Conservation (phyloP, 2,797 vertebrate species). For the Otus scops region DNA sequence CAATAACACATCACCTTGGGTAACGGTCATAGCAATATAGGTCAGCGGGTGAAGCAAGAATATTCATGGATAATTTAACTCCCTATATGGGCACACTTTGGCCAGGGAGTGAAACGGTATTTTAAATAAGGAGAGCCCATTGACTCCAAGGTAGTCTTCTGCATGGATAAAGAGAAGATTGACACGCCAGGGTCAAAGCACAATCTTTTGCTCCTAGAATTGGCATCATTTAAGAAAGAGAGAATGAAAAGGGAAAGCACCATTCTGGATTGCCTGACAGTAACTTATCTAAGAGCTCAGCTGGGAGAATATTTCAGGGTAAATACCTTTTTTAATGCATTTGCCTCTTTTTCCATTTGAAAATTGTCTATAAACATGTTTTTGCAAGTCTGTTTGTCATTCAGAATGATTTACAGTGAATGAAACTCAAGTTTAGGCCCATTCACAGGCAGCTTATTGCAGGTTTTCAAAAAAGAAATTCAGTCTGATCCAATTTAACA, state of each 20-base stretch:
- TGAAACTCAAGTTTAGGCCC: conserved; percentile 12
- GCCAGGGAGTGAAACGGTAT: not conserved
- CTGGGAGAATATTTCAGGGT: conserved; percentile 19
- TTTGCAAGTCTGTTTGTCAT: conserved; percentile 28
- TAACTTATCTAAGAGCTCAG: conserved; percentile 9
- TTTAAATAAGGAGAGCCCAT: not conserved
- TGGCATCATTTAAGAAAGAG: not conserved
- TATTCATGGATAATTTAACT: conserved; percentile 2
- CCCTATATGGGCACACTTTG: not conserved
- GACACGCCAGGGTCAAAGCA: conserved; percentile 21
- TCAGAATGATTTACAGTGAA: conserved; percentile 26
- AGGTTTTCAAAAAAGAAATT: conserved; percentile 21
- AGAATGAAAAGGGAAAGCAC: conserved; percentile 25
- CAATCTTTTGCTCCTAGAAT: not conserved
- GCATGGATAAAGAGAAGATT: conserved; percentile 21
- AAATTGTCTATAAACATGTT: conserved; percentile 14
- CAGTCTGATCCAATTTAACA: conserved; percentile 17
- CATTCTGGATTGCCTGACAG: not conserved
- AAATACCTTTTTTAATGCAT: not conserved
- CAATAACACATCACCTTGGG: conserved; percentile 5
- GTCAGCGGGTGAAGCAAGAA: conserved; percentile 32
- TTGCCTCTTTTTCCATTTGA: conserved; percentile 5
- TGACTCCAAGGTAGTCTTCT: not conserved
- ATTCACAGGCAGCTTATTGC: conserved; percentile 10
- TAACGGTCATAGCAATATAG: conserved; percentile 14